Evolutionary conservation across 1,140 invertebrate species (phyloP), one percentile per base, ranked within the genome.

Genomic region (Drosophila mayri): DNA sequence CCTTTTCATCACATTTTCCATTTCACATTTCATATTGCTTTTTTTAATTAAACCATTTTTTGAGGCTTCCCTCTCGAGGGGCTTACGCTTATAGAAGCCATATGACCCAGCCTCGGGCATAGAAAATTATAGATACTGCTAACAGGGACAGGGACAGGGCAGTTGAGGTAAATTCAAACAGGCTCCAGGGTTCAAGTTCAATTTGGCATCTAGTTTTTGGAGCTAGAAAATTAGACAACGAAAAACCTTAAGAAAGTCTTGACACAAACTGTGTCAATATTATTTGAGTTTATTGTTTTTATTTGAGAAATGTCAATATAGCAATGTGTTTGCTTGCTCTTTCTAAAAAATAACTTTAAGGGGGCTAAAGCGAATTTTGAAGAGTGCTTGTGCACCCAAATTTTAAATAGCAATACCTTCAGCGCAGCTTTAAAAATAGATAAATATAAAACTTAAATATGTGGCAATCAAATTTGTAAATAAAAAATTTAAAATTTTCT

Each of bases 1-100:
- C 76, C 79, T 65, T 77, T 55, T 79, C 81, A 75, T 79, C 66
- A 68, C 60, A 79, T 86, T 79, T 87, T 80, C 55, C 62, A 79
- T 79, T 76, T 70, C 66, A 64, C 66, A 71, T 72, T 72, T 72
- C 54, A 65, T 57, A 59, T 54, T 55, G 46, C 55, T 61, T 80
- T 55, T 77, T 88, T 88, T 77, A 88, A 88, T 84, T 65, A 70
- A 60, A 68, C 54, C 38, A 64, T 47, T 88, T 79, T 50, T 59
- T 78, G 63, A 40, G 84, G 65, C 66, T 86, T 86, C 83, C 81
- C 32, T 25, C 57, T 57, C 46, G 22, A 76, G 62, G 61, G 70
- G 65, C 50, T 86, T 87, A 65, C 67, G 16, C 25, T 37, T 25
- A 25, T 8, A 38, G 72, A 76, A 79, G 77, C 40, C 37, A 62